Evolutionary conservation across 2,797 vertebrate species (phyloP).

Genomic region (Chrysocyon brachyurus): DNA sequence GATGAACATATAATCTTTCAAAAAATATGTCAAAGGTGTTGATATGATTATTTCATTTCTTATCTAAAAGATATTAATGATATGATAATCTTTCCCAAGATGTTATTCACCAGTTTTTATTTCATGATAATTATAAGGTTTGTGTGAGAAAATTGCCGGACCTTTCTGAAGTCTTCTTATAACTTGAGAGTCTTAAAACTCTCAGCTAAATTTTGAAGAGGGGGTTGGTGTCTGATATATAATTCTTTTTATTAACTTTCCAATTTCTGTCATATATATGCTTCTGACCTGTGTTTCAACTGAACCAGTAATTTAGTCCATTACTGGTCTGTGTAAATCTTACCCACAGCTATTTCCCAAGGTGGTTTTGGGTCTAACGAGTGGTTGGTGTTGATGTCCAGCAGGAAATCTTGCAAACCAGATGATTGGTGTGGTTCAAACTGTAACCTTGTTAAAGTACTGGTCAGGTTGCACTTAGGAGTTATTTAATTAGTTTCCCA

Average conservation of each 20-base stretch:
- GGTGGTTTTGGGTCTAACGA: conserved; percentile 77
- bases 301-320: conserved; percentile 74
- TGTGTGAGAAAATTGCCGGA: neutral
- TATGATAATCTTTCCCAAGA: neutral
- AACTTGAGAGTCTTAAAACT: conserved; percentile 43
- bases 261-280: conserved; percentile 72
- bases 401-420: conserved; percentile 74
- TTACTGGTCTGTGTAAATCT: conserved; percentile 79
- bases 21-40: neutral
- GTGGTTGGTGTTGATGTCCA: conserved; percentile 78
- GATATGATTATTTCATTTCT: neutral
- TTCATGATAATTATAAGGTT: conserved; percentile 37
- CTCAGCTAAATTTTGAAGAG: conserved; percentile 45
- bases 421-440: conserved; percentile 76
- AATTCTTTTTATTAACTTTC: conserved; percentile 71
- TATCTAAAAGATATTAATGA: conserved; percentile 1
- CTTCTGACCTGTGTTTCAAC: conserved; percentile 71
- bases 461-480: conserved; percentile 74
- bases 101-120: conserved; percentile 36
- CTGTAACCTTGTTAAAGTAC: conserved; percentile 71
- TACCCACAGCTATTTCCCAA: conserved; percentile 82
- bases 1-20: neutral
- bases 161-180: neutral
- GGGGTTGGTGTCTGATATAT: conserved; percentile 35
- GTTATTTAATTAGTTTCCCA: conserved; percentile 79